Base-by-base conservation (phyloP, 2,113 vertebrate species). In the Chrysochloris asiatica region DNA sequence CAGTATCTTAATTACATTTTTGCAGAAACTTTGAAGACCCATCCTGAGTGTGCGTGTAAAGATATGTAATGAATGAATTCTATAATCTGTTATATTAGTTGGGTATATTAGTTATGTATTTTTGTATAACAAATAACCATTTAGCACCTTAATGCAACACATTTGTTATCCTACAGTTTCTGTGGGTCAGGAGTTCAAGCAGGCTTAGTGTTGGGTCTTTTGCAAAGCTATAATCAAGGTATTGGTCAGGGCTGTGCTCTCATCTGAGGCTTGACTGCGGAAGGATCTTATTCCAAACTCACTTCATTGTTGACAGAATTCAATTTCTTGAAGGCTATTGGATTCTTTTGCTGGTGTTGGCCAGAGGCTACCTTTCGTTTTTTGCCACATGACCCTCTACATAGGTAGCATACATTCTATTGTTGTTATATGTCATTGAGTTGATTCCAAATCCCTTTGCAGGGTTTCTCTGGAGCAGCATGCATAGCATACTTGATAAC, bases 91-190 rank as follows among this genome's bases (percentile, higher is more conserved):
- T 50, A 50, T 50, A 50, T 50, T 50, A 10, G 8, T 50, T 88
- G 28, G 14, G 19, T 61, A 8, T 12, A 41, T 83, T 77, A 48
- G 36, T 81, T 93, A 47, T 43, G 21, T 88, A 26, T 85, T 93
- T 63, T 52, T 80, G 2, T n/a, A n/a, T n/a, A n/a, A n/a, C n/a
- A n/a, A n/a, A n/a, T n/a, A n/a, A n/a, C 7, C 45, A 56, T 19
- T 85, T 63, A 67, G 30, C 78, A 86, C 8, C 72, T 94, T 71
- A 84, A 7, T 61, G 47, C 41, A 72, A 67, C 41, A 43, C 17
- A 47, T 22, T 78, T 91, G n/a, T n/a, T 71, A 75, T 92, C 78
- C 71, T 63, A n/a, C 4, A 69, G 61, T 93, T 93, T 93, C 52
- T 90, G 47, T 86, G 54, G 41, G 33, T 88, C 21, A 75, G 33